Conservation (phyloP, 2,113 vertebrate genomes). For the Mystacornis crossleyi region DNA sequence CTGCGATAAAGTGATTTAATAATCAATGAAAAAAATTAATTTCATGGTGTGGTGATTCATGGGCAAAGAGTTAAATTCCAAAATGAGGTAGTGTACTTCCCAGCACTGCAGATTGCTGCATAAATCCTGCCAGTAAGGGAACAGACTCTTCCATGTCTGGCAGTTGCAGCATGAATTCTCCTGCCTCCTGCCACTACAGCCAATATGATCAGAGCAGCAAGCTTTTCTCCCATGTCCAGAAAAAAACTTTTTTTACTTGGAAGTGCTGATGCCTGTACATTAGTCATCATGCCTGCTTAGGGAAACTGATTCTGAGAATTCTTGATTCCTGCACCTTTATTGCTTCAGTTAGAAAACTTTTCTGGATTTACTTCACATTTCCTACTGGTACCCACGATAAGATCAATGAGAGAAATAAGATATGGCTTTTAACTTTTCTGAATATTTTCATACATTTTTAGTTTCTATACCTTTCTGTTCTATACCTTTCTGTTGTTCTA, state of each 20-base stretch:
- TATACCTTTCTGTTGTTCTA: neutral
- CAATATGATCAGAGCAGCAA: slow-evolving; percentile 18
- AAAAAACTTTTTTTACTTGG: neutral
- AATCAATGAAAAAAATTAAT: neutral
- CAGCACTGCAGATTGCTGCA: slow-evolving; percentile 6
- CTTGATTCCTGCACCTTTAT: neutral
- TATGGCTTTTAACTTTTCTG: neutral
- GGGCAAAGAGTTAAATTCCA: slow-evolving; percentile 51
- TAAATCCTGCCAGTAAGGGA: slow-evolving; percentile 41
- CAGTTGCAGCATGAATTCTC: slow-evolving; percentile 13
- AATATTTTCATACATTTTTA: neutral
- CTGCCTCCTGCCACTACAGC: slow-evolving; percentile 18
- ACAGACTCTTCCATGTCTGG: slow-evolving; percentile 25
- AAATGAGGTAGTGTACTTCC: slow-evolving; percentile 17
- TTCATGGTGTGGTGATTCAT: neutral
- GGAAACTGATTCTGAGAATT: neutral
- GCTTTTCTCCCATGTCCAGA: neutral
- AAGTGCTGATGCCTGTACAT: neutral
- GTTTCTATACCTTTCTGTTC: neutral
- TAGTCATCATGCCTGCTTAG: slow-evolving; percentile 1
- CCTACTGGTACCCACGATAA: neutral
- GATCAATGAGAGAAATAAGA: neutral
- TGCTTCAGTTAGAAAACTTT: neutral
- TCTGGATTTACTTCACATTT: neutral
- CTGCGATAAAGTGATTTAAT: neutral